Percentiles rank a stretch among this genome's conserved stretches.
These are phyloP conservation scores for Ceratitis capitata DNA, from an alignment of 1,140 invertebrate species.

Conservation along the genomic window DNA sequence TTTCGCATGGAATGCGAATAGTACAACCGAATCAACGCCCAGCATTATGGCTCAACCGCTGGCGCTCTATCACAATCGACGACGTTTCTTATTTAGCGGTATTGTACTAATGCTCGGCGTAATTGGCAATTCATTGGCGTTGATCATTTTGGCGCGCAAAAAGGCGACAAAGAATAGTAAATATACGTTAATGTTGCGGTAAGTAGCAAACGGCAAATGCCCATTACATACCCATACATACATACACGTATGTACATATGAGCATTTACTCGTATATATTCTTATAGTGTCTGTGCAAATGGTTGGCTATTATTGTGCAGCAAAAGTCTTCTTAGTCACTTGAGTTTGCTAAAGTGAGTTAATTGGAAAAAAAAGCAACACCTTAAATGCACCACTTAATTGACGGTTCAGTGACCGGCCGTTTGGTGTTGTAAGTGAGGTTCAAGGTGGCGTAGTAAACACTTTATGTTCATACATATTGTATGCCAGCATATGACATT, in stretches of 20 bases:
- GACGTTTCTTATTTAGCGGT: conserved; percentile 48
- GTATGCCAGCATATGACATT: not conserved
- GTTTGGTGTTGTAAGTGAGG: not conserved
- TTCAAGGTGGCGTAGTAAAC: not conserved
- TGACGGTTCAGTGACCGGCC: conserved; percentile 5
- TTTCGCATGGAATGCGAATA: conserved; percentile 23
- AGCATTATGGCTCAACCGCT: not conserved
- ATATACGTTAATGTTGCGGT: conserved; percentile 80
- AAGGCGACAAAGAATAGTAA: conserved; percentile 77
- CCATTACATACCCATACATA: not conserved
- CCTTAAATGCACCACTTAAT: not conserved
- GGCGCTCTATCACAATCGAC: conserved; percentile 50
- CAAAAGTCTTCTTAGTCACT: too few relatives aligned
- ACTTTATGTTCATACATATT: too few relatives aligned
- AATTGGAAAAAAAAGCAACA: too few relatives aligned
- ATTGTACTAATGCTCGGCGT: conserved; percentile 59
- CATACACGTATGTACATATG: not conserved
- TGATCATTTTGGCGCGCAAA: conserved; percentile 65
- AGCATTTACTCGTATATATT: too few relatives aligned
- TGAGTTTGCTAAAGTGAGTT: too few relatives aligned
- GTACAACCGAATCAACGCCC: not conserved
- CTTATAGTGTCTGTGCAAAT: too few relatives aligned
- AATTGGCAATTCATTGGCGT: conserved; percentile 57
- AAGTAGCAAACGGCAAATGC: conserved; percentile 44
- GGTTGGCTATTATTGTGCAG: too few relatives aligned